Percentiles rank a stretch among this genome's conserved stretches.
These are phyloP conservation scores for Tachystola acroxantha DNA, from an alignment of 2,888 invertebrate genomes.

Conservation along the genomic window DNA sequence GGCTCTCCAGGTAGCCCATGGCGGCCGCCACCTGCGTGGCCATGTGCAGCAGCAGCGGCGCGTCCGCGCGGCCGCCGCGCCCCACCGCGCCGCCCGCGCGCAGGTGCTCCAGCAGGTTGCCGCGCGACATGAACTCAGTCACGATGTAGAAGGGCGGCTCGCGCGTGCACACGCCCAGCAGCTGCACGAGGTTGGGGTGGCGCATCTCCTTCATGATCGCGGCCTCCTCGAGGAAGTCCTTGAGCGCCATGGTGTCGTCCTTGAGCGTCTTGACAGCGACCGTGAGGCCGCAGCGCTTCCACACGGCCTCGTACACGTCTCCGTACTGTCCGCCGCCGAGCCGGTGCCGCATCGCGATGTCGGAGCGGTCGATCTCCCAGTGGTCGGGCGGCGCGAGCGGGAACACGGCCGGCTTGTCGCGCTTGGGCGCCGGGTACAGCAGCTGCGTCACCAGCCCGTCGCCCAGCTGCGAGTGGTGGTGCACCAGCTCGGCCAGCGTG, in stretches of 20 bases:
- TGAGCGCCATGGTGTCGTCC: constrained; percentile 99
- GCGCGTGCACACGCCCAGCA: constrained; percentile 98
- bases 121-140: constrained; percentile 99
- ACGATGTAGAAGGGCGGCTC: constrained; percentile 99
- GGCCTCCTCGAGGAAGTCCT: constrained; percentile 99
- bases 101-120: constrained; percentile 97
- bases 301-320: constrained; percentile 97
- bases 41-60: constrained; percentile 98
- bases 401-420: constrained; percentile 96
- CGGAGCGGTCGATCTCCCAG: constrained; percentile 99
- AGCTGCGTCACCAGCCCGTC: constrained; percentile 98
- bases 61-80: constrained; percentile 92
- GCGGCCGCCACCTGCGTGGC: constrained; percentile 99
- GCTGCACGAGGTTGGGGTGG: constrained; percentile 98
- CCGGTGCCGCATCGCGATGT: constrained; percentile 98
- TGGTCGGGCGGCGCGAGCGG: constrained; percentile 95
- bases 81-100: constrained; percentile 86
- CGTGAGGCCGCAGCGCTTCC: constrained; percentile 96
- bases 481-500: constrained; percentile 97
- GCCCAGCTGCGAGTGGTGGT: constrained; percentile 97
- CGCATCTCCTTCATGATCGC: constrained; percentile 99
- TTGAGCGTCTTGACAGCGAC: constrained; percentile 43
- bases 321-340: constrained; percentile 97
- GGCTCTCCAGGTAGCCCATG: constrained; percentile 98
- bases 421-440: constrained; percentile 98